Evolutionary conservation across 1,140 invertebrate genomes (phyloP), one percentile per base, ranked within the genome.

Genomic region (Zaprionus tsacasi): DNA sequence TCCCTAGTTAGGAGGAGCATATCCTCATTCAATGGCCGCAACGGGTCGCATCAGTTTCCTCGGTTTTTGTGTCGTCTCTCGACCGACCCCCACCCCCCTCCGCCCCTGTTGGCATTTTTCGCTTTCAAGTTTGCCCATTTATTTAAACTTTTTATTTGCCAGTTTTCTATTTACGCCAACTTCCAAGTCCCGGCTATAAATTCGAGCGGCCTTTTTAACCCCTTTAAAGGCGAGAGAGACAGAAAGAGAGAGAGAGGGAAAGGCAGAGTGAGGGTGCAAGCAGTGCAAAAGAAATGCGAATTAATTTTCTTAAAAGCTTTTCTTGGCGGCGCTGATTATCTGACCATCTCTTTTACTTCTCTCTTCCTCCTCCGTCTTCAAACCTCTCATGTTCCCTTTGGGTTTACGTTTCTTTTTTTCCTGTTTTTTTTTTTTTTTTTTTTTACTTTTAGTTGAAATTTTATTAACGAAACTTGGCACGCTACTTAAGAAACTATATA

Each of bases 281-380:
- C 25, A 33, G 5, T 30, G 45, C 54, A 70, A 83, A 75, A 63
- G 30, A 76, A 82, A 82, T 80, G 71, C 60, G 81, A 89, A 89
- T 89, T 89, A 89, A 89, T 89, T 89, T 89, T 89, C 85, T 89
- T 89, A 89, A 89, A 89, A 89, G 85, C 85, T 79, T 89, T 89
- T 83, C 85, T 89, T 89, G 85, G 81, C 81, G 75, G 78, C 67
- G 85, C 81, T 89, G 85, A 89, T 89, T 89, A 89, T 89, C 85
- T 79, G 40, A 76, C 70, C 70, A 60, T 59, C 54, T 73, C 75
- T 43, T 38, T 45, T 17, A 27, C 63, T 50, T 15, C 35, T 27
- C 59, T n/a, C 30, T 12, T 36, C 21, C 52, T 43, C 40, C 12
- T n/a, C 38, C 45, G 15, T 64, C 36, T 38, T 11, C 7, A 50